These are phyloP conservation scores for Uloborus diversus DNA, from an alignment of 1,140 invertebrate genomes.

Conservation along the genomic window DNA sequence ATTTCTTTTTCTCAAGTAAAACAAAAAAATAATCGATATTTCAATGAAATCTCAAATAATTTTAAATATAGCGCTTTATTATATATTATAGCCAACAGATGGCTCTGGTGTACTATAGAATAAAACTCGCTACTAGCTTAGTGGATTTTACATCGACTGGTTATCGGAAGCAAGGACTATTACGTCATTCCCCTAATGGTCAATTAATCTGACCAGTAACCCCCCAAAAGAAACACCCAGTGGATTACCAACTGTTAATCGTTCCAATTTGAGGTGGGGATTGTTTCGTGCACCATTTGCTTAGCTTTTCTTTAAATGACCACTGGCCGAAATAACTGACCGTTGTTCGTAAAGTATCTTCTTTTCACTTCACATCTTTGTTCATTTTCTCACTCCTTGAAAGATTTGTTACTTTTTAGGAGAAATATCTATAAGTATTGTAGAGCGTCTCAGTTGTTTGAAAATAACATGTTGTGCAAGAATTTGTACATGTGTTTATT, in stretches of 20 bases:
- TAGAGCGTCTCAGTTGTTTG: too few species aligned
- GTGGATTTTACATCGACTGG: background rate
- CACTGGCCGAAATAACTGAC: slow-evolving; percentile 46
- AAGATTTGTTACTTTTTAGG: too few species aligned
- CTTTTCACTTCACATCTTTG: background rate
- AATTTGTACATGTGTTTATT: too few species aligned
- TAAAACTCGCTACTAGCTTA: background rate
- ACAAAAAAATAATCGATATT: too few species aligned
- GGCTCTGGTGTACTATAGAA: slow-evolving; percentile 43
- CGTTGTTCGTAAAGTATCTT: background rate
- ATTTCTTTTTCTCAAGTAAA: too few species aligned
- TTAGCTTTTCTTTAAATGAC: slow-evolving; percentile 30
- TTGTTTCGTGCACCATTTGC: slow-evolving; percentile 43
- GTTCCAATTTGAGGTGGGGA: slow-evolving; percentile 42
- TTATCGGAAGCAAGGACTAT: slow-evolving; percentile 6
- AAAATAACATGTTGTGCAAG: too few species aligned
- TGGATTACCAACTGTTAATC: slow-evolving; percentile 52
- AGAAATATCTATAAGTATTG: too few species aligned
- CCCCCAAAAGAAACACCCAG: slow-evolving; percentile 28
- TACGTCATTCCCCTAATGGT: slow-evolving; percentile 42
- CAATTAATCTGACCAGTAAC: slow-evolving; percentile 47
- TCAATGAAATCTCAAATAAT: too few species aligned
- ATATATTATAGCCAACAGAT: slow-evolving; percentile 36
- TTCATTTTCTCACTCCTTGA: too few species aligned
- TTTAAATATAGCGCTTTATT: slow-evolving; percentile 23